Evolutionary conservation across 2,113 vertebrate genomes (phyloP).

Genomic region (Atrichornis clamosus): DNA sequence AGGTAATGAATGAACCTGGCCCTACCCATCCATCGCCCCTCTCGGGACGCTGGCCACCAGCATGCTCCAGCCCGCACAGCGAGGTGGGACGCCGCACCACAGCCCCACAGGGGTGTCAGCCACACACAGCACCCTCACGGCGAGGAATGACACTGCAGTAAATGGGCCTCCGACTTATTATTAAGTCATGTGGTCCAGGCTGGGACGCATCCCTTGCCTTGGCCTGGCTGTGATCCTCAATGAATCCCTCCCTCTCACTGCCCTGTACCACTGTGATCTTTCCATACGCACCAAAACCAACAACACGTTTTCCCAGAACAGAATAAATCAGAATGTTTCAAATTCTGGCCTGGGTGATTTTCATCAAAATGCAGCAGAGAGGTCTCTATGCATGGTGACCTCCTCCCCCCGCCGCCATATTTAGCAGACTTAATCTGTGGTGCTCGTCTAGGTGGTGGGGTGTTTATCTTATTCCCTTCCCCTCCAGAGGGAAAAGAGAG

Average conservation of each 20-base stretch:
- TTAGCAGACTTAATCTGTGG: neutral
- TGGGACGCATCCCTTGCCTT: neutral
- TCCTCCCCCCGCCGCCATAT: neutral
- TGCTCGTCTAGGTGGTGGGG: neutral
- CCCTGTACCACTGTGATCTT: fast-evolving
- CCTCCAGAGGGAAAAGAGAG: neutral
- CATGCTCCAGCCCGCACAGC: fast-evolving
- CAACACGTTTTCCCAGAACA: neutral
- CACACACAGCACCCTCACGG: neutral
- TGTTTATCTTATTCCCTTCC: neutral
- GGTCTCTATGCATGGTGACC: fast-evolving
- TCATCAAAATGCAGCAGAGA: fast-evolving
- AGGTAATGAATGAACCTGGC: neutral
- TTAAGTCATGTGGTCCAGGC: neutral
- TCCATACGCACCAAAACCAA: neutral
- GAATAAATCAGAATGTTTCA: neutral
- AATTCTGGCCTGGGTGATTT: neutral
- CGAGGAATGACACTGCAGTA: fast-evolving
- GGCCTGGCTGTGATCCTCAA: neutral
- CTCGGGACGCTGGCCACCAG: neutral
- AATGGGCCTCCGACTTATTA: neutral
- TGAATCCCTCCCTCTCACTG: neutral
- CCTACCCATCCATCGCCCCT: neutral
- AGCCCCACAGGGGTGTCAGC: fast-evolving
- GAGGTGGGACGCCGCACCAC: fast-evolving